Evolutionary conservation across 2,888 invertebrate genomes (phyloP).

Genomic region (Masnerella sp.): DNA sequence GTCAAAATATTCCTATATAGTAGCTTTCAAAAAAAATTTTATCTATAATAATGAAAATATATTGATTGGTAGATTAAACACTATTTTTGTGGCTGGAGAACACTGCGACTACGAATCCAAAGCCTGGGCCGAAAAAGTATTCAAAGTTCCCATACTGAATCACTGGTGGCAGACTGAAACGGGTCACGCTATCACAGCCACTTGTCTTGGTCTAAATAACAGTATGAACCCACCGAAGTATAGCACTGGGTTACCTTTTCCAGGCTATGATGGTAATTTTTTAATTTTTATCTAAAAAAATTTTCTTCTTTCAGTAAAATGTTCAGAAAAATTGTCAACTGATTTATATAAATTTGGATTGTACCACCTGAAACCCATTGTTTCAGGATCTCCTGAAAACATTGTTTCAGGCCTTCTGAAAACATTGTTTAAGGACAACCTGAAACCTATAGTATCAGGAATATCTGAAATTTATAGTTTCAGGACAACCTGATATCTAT

Average conservation of each 20-base stretch:
- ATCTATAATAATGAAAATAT: too few species aligned
- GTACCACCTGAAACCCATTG: too few species aligned
- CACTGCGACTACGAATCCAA: slow-evolving; percentile 95
- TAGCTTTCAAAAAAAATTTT: too few species aligned
- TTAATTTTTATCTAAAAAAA: too few species aligned
- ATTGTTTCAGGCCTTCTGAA: too few species aligned
- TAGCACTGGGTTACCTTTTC: slow-evolving; percentile 91
- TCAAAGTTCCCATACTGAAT: slow-evolving; percentile 89
- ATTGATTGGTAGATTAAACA: slow-evolving; percentile 81
- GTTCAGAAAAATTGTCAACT: too few species aligned
- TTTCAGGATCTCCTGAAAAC: too few species aligned
- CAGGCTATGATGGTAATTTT: slow-evolving; percentile 89
- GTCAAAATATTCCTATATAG: not conserved
- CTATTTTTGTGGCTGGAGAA: slow-evolving; percentile 93
- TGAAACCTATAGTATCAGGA: too few species aligned
- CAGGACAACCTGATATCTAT: too few species aligned
- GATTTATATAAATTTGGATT: too few species aligned
- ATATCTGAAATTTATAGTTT: too few species aligned
- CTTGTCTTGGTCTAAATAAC: slow-evolving; percentile 87
- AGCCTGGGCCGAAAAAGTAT: slow-evolving; percentile 84
- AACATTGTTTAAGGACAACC: not conserved
- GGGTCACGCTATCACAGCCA: slow-evolving; percentile 92
- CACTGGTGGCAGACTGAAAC: slow-evolving; percentile 99
- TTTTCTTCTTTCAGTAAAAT: too few species aligned
- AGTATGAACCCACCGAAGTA: slow-evolving; percentile 85